Percentiles rank a stretch among this genome's conserved stretches.
phyloP scores from a whole-genome alignment of 2,113 vertebrate species.

The Gymnarchus niloticus region DNA sequence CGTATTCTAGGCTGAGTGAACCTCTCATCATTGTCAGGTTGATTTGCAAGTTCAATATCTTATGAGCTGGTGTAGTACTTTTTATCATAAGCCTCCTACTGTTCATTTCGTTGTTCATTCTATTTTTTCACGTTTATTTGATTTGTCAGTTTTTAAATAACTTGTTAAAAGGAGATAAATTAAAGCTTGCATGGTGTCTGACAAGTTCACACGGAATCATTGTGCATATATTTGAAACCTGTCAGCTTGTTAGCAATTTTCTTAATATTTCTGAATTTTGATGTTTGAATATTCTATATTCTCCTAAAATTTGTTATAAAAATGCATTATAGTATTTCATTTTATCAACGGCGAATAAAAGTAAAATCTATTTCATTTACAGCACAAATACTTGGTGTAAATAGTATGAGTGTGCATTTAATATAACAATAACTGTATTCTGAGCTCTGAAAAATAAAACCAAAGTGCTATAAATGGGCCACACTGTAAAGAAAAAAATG shows the following conservation, averaged over 20 bases:
- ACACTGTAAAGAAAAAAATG: not conserved
- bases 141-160: not conserved
- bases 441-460: too few species aligned
- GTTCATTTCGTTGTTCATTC: not conserved
- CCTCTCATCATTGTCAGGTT: not conserved
- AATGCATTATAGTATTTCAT: too few species aligned
- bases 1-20: slow-evolving; percentile 22
- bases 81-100: not conserved
- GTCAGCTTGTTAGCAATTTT: not conserved
- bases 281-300: too few species aligned
- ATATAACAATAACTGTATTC: too few species aligned
- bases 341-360: too few species aligned
- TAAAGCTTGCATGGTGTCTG: not conserved
- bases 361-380: too few species aligned
- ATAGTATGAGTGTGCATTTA: too few species aligned
- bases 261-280: not conserved
- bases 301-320: too few species aligned
- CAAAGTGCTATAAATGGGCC: too few species aligned
- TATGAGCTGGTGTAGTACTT: not conserved
- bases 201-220: not conserved
- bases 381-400: too few species aligned
- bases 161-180: not conserved
- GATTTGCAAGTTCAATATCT: not conserved
- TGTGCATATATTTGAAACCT: too few species aligned
- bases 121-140: not conserved